Base-by-base conservation (phyloP, 1,140 invertebrate genomes). In the Rhynchophorus ferrugineus region DNA sequence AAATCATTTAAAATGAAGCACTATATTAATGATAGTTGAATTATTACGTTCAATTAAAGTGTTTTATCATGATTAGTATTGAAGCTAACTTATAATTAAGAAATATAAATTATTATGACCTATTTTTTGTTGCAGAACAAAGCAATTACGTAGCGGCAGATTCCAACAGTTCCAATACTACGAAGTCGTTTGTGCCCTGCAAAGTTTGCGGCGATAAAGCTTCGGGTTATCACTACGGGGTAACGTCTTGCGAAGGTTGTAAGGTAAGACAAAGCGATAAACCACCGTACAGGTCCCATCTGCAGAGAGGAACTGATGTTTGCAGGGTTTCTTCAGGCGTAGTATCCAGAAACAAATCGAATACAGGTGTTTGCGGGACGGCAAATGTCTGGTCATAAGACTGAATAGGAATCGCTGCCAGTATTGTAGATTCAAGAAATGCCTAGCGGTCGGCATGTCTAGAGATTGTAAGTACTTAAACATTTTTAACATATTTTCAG, bases 171-270 rank as follows among this genome's bases (percentile, higher is more conserved):
- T 64, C 80, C 62, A 81, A 80, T 41, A 78, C 82, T 5, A 79
- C 78, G 52, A 94, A 92, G 70, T 84, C 87, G 38, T 94, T 92
- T 71, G 87, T 94, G 56, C 85, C 91, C 24, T 99, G 96, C 71
- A 86, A 95, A 63, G 95, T 99, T n/a, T 99, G 96, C 73, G 95
- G 95, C 20, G 96, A 99, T 75, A 97, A 97, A 71, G 95, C 96
- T 38, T 96, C 92, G 44, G 96, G 96, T 19, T 99, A 98, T 73
- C 95, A 99, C 73, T 98, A 98, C 81, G 96, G 95, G 21, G 95
- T 99, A 54, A 96, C 97, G 64, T 96, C 93, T 47, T 99, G 96
- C 74, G 96, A 99, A 77, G 96, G 96, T 65, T 99, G 96, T 78
- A 99, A 99, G 85, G 95, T 98, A 79, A 80, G 79, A 6, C 11